Evolutionary conservation across 2,113 vertebrate genomes (phyloP).

Genomic region (Uria lomvia): DNA sequence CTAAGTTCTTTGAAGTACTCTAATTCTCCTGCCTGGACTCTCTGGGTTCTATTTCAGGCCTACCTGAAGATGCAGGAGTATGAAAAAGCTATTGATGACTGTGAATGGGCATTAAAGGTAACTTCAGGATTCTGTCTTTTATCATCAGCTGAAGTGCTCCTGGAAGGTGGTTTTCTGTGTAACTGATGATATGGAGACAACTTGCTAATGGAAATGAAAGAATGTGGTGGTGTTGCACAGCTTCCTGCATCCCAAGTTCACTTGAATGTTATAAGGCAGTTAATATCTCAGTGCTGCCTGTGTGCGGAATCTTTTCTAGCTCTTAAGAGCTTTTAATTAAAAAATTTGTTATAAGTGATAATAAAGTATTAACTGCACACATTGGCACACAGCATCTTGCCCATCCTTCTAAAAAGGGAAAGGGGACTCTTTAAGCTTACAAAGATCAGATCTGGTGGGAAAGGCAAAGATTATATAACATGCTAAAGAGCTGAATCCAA

Average conservation of each 20-base stretch:
- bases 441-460: background rate
- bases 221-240: no score
- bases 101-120: constrained; percentile 93
- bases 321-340: background rate
- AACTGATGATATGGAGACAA: background rate
- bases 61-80: constrained; percentile 84
- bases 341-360: background rate
- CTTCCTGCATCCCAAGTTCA: background rate
- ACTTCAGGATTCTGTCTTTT: background rate
- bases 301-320: background rate
- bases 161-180: background rate
- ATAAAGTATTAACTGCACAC: background rate
- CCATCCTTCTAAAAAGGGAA: background rate
- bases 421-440: background rate
- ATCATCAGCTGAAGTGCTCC: background rate
- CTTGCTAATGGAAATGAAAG: background rate
- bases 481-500: background rate
- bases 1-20: background rate
- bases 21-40: background rate
- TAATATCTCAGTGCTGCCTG: background rate
- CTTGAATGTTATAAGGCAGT: background rate
- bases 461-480: background rate
- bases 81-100: constrained; percentile 84
- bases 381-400: background rate
- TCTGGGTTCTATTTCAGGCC: constrained; percentile 71